These are phyloP conservation scores for Heliconius erato DNA, from an alignment of 2,888 invertebrate species.

Conservation along the genomic window DNA sequence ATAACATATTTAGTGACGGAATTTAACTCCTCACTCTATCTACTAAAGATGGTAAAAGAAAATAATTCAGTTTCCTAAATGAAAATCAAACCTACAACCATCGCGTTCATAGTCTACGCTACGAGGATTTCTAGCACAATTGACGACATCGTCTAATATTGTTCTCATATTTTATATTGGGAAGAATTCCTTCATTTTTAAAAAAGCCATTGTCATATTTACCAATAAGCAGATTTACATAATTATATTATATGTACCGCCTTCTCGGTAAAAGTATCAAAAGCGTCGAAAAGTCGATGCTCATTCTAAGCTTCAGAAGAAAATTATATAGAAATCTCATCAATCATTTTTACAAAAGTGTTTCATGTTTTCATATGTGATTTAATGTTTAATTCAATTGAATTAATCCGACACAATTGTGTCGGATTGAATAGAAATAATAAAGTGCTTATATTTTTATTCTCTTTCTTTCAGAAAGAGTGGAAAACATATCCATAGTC, in stretches of 20 bases:
- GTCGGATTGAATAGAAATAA: not conserved
- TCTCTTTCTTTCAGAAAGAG: too few relatives aligned
- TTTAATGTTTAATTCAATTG: not conserved
- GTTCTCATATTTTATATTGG: not conserved
- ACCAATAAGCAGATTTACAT: conserved; percentile 35
- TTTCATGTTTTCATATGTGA: not conserved
- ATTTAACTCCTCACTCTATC: too few relatives aligned
- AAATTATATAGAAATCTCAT: conserved; percentile 2
- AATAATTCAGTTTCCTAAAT: not conserved
- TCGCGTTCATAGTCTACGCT: too few relatives aligned
- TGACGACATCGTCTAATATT: not conserved
- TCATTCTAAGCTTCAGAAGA: conserved; percentile 1
- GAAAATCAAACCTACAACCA: not conserved
- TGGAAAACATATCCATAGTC: too few relatives aligned
- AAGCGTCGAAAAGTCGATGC: not conserved
- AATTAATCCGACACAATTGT: not conserved
- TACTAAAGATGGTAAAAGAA: too few relatives aligned
- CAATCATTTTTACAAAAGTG: not conserved
- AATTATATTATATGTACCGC: conserved; percentile 16
- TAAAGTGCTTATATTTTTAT: too few relatives aligned
- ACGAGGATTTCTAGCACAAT: not conserved
- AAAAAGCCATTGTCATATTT: conserved; percentile 31
- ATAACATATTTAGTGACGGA: too few relatives aligned
- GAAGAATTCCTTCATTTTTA: conserved; percentile 16
- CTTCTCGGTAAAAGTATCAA: conserved; percentile 25